These are phyloP conservation scores for Anas capensis DNA, from an alignment of 2,797 vertebrate species.

Conservation along the genomic window DNA sequence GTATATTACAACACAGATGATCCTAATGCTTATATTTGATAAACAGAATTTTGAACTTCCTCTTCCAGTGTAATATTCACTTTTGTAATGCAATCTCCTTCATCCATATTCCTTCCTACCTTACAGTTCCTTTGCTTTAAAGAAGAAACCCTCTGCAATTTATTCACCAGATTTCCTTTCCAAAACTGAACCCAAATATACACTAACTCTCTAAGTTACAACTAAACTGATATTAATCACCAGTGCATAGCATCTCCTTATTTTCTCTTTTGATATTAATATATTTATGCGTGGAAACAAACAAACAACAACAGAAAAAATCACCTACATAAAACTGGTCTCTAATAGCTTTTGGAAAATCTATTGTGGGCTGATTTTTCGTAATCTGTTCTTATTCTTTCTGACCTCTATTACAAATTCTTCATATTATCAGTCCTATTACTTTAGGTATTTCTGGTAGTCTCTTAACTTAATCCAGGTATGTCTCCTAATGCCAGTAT, in stretches of 20 bases:
- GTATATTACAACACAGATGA: background rate
- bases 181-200: background rate
- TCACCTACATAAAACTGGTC: background rate
- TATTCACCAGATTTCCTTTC: background rate
- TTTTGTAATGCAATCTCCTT: background rate
- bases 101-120: background rate
- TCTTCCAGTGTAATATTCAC: background rate
- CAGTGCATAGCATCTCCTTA: background rate
- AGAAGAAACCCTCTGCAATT: background rate
- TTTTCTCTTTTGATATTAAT: background rate
- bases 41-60: background rate
- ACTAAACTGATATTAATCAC: background rate
- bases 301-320: background rate
- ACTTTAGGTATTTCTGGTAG: background rate
- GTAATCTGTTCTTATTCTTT: background rate
- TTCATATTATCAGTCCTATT: background rate
- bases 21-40: background rate
- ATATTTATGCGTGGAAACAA: background rate
- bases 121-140: background rate
- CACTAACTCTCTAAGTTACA: background rate
- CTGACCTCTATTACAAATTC: background rate
- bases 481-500: background rate
- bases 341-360: background rate
- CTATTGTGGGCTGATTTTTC: background rate
- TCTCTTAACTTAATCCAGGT: background rate